Evolutionary conservation across 2,113 vertebrate genomes (phyloP).

Genomic region (Gasterosteus nipponicus): DNA sequence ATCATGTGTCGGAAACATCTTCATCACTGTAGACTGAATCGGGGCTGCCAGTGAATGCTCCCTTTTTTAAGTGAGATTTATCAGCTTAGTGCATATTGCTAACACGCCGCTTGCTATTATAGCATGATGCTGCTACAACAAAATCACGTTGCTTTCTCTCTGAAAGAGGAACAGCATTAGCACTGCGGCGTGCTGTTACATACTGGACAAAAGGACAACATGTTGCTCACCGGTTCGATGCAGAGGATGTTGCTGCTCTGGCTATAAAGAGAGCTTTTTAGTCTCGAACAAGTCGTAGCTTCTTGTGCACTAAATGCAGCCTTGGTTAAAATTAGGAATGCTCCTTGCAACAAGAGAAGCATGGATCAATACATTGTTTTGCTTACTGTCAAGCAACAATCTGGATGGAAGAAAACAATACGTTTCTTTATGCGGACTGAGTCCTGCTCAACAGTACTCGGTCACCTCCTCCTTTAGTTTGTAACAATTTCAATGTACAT

Average conservation of each 20-base stretch:
- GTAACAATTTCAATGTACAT: slow-evolving; percentile 59
- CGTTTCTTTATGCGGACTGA: slow-evolving; percentile 44
- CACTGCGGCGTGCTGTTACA: slow-evolving; percentile 16
- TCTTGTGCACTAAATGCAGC: slow-evolving; percentile 4
- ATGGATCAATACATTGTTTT: slow-evolving; percentile 23
- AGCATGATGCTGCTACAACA: slow-evolving; percentile 6
- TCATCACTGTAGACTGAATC: not conserved
- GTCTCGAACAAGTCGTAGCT: slow-evolving; percentile 8
- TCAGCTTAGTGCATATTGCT: slow-evolving; percentile 47
- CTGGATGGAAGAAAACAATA: slow-evolving; percentile 35
- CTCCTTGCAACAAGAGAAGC: slow-evolving; percentile 9
- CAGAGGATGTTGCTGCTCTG: slow-evolving; percentile 11
- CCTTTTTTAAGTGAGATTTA: slow-evolving; percentile 45
- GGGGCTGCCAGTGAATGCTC: not conserved
- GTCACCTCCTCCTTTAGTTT: slow-evolving; percentile 47
- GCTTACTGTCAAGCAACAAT: slow-evolving; percentile 15
- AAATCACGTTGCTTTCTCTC: slow-evolving; percentile 26
- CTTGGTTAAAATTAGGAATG: slow-evolving; percentile 27
- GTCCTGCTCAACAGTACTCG: slow-evolving; percentile 3
- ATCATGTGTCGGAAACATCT: slow-evolving; percentile 3
- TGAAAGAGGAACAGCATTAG: slow-evolving; percentile 38
- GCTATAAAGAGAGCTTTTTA: not conserved
- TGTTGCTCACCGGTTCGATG: slow-evolving; percentile 34
- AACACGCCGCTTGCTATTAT: slow-evolving; percentile 25
- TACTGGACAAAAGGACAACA: slow-evolving; percentile 37